Base-by-base conservation (phyloP, 2,113 vertebrate species). In the Tyto alba region DNA sequence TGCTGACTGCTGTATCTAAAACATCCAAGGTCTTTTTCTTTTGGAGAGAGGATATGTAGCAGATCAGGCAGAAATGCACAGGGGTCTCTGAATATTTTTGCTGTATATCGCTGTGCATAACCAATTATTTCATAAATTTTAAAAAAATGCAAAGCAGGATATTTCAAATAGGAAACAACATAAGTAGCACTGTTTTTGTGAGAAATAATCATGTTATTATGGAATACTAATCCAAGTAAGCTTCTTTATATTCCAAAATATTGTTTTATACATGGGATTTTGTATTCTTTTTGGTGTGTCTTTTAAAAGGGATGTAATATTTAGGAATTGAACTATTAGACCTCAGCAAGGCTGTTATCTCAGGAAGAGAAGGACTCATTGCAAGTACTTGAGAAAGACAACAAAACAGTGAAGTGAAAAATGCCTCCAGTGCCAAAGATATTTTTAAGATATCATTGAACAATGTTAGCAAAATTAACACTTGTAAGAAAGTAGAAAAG, bases 81-180 rank as follows among this genome's bases (percentile, higher is more conserved):
- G 60, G 85, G 94, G 86, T 76, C 68, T 84, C 84, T 72, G 82
- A 95, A 93, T 82, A 86, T 77, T 92, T 96, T 79, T 95, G 48
- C 68, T 94, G 55, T 74, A 62, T 62, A 94, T 82, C 76, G 48
- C 77, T 94, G 77, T 69, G 84, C 75, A 97, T 95, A 96, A 92
- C 56, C 78, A 95, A 91, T 93, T 96, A 92, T 94, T 97, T 96
- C 86, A 88, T 62, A 95, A 84, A 95, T 89, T 78, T 59, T 10
- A 95, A 95, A 95, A 92, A 90, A 96, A 95, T 86, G 88, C 67
- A 97, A 97, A 97, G 88, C 48, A 96, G 86, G 74, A 26, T 94
- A 87, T 97, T 98, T 98, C 93, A 95, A 96, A 95, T 66, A 80
- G 81, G 92, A 96, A 92, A 95, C 78, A 88, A 94, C 92, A 63